Conservation (phyloP, 64 coral and sea anemone species). For the Montipora foliosa region DNA sequence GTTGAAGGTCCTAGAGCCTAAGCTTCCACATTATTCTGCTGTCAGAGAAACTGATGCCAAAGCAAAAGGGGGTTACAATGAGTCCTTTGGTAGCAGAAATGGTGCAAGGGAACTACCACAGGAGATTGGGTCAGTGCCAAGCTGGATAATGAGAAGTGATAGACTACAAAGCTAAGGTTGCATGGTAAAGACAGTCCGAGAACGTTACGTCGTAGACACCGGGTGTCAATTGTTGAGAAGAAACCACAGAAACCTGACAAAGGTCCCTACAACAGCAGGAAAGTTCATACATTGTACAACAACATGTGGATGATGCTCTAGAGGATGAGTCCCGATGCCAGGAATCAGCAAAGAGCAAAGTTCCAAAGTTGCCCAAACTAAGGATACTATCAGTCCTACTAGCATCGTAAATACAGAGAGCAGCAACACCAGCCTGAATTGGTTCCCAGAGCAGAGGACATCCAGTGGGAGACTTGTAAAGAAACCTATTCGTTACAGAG, state of each 20-base stretch:
- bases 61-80: slow-evolving; percentile 10
- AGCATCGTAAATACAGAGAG: background rate
- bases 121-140: slow-evolving; percentile 10
- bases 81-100: background rate
- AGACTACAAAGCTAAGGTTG: background rate
- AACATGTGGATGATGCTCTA: background rate
- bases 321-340: background rate
- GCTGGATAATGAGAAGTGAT: slow-evolving; percentile 29
- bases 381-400: background rate
- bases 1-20: background rate
- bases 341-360: background rate
- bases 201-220: background rate
- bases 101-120: background rate
- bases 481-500: slow-evolving; percentile 4
- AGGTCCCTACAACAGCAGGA: background rate
- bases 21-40: background rate
- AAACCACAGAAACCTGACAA: background rate
- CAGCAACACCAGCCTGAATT: background rate
- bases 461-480: background rate
- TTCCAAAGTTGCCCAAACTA: background rate
- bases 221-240: slow-evolving; percentile 2
- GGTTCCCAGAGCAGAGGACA: background rate
- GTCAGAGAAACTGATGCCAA: slow-evolving; percentile 10
- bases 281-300: background rate
- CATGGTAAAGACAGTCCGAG: background rate